phyloP scores from a whole-genome alignment of 2,113 vertebrate species.

The Talpa occidentalis region DNA sequence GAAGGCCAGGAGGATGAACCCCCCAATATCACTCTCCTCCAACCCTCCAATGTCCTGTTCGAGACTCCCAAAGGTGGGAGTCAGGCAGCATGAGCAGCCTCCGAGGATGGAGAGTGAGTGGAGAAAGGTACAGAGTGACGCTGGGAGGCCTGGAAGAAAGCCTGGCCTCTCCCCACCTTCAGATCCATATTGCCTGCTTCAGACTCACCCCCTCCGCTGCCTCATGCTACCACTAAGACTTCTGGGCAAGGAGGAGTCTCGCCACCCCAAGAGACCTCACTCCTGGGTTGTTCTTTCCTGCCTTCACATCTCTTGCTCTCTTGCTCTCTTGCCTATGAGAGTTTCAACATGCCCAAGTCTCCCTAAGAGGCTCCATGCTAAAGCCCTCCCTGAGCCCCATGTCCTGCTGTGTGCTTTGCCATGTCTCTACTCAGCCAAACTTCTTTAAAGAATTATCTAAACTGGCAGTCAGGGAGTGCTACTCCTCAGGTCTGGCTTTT shows the following conservation, averaged over 20 bases:
- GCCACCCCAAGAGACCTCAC: neutral
- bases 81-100: neutral
- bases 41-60: neutral
- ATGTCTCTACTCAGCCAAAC: neutral
- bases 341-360: no score
- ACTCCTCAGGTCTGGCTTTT: neutral
- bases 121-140: neutral
- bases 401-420: no score
- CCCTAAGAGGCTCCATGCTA: neutral
- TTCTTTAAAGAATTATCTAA: neutral
- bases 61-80: neutral
- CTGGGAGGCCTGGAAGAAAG: neutral
- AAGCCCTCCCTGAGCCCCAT: neutral
- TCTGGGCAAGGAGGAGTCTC: neutral
- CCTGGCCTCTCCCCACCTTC: neutral
- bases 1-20: neutral
- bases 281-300: neutral
- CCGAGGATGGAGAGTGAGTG: neutral
- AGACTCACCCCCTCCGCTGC: neutral
- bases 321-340: neutral
- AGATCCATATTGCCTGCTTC: neutral
- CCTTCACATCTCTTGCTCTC: neutral
- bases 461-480: neutral
- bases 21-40: neutral
- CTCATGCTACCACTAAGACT: neutral